Evolutionary conservation across 2,888 invertebrate genomes (phyloP).

Genomic region (Epinotia demarniana): DNA sequence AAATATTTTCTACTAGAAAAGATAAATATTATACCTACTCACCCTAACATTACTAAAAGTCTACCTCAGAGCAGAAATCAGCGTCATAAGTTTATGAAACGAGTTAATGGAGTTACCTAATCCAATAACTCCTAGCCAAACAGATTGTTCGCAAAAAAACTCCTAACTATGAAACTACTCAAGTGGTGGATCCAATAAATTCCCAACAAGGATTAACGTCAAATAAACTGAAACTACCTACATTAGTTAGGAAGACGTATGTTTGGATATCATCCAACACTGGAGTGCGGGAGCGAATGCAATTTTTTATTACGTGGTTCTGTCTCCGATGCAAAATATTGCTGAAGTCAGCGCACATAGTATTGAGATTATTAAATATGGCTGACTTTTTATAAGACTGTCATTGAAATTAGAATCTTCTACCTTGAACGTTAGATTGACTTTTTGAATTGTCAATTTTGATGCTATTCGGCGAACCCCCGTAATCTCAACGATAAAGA

Average conservation of each 20-base stretch:
- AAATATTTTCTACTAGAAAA: no score
- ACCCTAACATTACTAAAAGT: background rate
- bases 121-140: constrained; percentile 1
- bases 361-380: no score
- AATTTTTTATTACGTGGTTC: background rate
- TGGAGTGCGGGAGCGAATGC: background rate
- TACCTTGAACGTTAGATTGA: no score
- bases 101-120: no score
- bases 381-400: no score
- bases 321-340: background rate
- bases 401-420: no score
- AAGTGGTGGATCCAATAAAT: constrained; percentile 29
- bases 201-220: constrained; percentile 32
- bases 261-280: constrained; percentile 35
- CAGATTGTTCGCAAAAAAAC: constrained; percentile 15
- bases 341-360: no score
- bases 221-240: constrained; percentile 37
- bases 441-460: no score
- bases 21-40: background rate
- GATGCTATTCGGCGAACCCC: no score
- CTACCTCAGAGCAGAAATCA: background rate
- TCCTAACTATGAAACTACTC: constrained; percentile 23
- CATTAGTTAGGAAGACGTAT: constrained; percentile 34
- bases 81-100: background rate
- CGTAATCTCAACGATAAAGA: no score